These are phyloP conservation scores for Anolis sagrei DNA, from an alignment of 2,113 vertebrate species.

Conservation along the genomic window DNA sequence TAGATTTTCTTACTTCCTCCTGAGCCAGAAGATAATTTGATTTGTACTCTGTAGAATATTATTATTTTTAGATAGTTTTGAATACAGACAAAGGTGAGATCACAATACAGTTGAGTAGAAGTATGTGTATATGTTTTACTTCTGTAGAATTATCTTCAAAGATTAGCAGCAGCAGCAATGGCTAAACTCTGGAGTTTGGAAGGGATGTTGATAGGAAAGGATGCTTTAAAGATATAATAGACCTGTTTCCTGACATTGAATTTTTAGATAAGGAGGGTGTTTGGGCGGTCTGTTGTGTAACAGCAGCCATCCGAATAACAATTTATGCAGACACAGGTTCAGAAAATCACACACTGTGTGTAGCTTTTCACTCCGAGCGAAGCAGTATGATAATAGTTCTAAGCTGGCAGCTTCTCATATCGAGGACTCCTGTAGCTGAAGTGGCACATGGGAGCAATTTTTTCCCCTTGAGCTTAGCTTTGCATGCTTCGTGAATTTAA, in stretches of 20 bases:
- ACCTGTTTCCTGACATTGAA: neutral
- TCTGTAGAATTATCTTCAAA: neutral
- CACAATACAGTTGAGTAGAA: neutral
- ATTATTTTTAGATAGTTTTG: neutral
- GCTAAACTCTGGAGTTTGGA: neutral
- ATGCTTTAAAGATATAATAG: neutral
- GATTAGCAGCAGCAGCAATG: neutral
- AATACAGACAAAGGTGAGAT: neutral
- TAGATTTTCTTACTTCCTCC: neutral
- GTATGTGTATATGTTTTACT: neutral
- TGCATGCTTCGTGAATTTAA: conserved; percentile 52
- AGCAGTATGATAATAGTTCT: conserved; percentile 26
- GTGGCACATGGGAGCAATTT: conserved; percentile 48
- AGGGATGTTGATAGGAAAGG: neutral
- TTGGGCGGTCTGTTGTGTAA: conserved; percentile 43
- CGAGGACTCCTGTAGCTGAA: conserved; percentile 39
- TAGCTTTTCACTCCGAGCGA: conserved; percentile 34
- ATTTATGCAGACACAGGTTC: conserved; percentile 17
- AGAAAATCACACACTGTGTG: conserved; percentile 35
- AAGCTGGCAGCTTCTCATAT: conserved; percentile 44
- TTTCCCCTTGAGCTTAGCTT: conserved; percentile 38
- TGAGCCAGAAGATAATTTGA: neutral
- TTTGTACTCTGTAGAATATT: no score
- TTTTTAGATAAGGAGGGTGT: conserved; percentile 32
- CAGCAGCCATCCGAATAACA: conserved; percentile 31